A percentile compares a stretch with the other conserved stretches of the same genome.
phyloP scores from a whole-genome alignment of 2,797 vertebrate species.

The Microctenopoma stevenorrisi region DNA sequence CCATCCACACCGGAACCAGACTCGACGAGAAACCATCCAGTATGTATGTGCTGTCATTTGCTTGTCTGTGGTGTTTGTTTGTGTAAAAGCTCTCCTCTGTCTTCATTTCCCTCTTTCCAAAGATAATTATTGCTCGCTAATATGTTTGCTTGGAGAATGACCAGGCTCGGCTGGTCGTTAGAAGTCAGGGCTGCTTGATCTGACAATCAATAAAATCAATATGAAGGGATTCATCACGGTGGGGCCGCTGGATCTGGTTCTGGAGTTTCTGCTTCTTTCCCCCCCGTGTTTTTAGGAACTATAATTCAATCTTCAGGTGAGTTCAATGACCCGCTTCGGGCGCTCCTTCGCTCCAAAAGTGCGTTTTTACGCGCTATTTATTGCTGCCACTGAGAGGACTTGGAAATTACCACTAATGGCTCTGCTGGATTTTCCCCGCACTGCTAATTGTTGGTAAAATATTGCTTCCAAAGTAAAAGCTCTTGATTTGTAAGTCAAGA shows the following conservation, averaged over 20 bases:
- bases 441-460: conserved; percentile 36
- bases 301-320: conserved; percentile 49
- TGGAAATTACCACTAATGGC: conserved; percentile 51
- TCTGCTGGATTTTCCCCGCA: conserved; percentile 34
- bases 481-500: neutral
- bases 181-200: conserved; percentile 53
- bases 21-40: neutral
- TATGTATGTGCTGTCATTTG: neutral
- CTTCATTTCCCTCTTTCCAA: conserved; percentile 23
- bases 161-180: conserved; percentile 43
- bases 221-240: conserved; percentile 24
- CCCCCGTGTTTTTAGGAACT: conserved; percentile 18
- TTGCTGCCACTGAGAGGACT: conserved; percentile 38
- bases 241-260: conserved; percentile 15
- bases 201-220: conserved; percentile 70
- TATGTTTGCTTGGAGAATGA: conserved; percentile 41
- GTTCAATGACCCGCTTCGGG: conserved; percentile 59
- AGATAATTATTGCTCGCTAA: conserved; percentile 41
- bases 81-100: neutral
- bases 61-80: neutral
- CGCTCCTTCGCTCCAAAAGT: conserved; percentile 43
- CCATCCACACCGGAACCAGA: neutral
- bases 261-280: conserved; percentile 16
- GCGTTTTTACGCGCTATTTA: conserved; percentile 54
- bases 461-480: neutral